These are phyloP conservation scores for Pseudomugil tenellus DNA, from an alignment of 2,797 vertebrate species.

Conservation along the genomic window DNA sequence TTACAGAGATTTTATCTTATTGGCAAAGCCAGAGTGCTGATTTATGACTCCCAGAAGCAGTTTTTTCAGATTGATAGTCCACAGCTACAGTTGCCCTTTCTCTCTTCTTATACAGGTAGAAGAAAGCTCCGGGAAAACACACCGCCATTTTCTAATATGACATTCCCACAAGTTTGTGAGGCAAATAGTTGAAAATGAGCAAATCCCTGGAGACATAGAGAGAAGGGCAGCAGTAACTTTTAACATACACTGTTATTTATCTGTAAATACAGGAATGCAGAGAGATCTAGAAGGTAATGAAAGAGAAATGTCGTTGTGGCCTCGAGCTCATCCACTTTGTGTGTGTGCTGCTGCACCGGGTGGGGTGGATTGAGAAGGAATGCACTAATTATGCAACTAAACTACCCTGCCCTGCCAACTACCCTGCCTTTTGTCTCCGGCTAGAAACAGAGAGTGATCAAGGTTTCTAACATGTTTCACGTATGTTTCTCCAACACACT, in stretches of 20 bases:
- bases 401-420: conserved; percentile 44
- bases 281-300: conserved; percentile 17
- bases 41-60: conserved; percentile 16
- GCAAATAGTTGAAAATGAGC: conserved; percentile 7
- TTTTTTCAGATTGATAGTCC: conserved; percentile 10
- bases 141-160: conserved; percentile 29
- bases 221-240: conserved; percentile 28
- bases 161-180: conserved; percentile 11
- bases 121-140: conserved; percentile 7
- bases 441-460: conserved; percentile 29
- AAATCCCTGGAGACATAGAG: conserved; percentile 26
- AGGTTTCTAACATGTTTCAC: conserved; percentile 11
- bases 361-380: conserved; percentile 65
- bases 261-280: conserved; percentile 66
- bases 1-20: conserved; percentile 3
- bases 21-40: not conserved
- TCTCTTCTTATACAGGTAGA: conserved; percentile 23
- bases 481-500: not conserved
- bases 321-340: conserved; percentile 19
- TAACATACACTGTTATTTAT: conserved; percentile 66
- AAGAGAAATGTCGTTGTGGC: conserved; percentile 35
- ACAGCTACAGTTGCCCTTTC: conserved; percentile 7
- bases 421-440: conserved; percentile 56
- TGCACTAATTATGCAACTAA: conserved; percentile 69
- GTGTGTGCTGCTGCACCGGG: conserved; percentile 33